Evolutionary conservation across 2,888 invertebrate genomes (phyloP).

Genomic region (Hemistola chrysoprasaria): DNA sequence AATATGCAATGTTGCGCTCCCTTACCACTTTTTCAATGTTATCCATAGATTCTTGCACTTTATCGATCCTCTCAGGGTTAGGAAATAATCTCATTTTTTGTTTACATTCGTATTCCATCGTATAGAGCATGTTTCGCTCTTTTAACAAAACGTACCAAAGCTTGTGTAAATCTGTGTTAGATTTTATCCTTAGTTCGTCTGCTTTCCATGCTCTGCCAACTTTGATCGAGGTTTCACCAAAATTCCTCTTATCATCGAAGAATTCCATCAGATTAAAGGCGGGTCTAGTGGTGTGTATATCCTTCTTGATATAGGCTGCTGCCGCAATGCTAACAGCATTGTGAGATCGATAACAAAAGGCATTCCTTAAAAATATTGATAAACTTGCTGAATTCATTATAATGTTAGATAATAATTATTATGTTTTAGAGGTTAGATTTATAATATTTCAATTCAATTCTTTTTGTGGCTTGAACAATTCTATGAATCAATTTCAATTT

Average conservation of each 20-base stretch:
- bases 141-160: slow-evolving; percentile 96
- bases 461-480: too few species aligned
- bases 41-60: slow-evolving; percentile 96
- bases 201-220: slow-evolving; percentile 93
- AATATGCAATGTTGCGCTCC: slow-evolving; percentile 96
- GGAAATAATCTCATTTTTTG: slow-evolving; percentile 87
- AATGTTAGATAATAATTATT: too few species aligned
- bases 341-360: slow-evolving; percentile 41
- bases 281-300: slow-evolving; percentile 61
- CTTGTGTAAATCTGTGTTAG: slow-evolving; percentile 97
- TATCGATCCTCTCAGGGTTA: slow-evolving; percentile 95
- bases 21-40: slow-evolving; percentile 95
- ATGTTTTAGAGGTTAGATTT: too few species aligned
- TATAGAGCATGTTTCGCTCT: slow-evolving; percentile 97
- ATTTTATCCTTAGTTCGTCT: slow-evolving; percentile 96
- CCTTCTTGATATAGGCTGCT: slow-evolving; percentile 30
- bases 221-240: slow-evolving; percentile 88
- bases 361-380: slow-evolving; percentile 38
- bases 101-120: slow-evolving; percentile 94
- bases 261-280: slow-evolving; percentile 89
- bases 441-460: too few species aligned
- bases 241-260: slow-evolving; percentile 93
- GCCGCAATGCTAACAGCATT: slow-evolving; percentile 36
- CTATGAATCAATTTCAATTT: too few species aligned
- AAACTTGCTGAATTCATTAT: slow-evolving; percentile 40